phyloP scores from a whole-genome alignment of 2,888 invertebrate genomes.

The Rhingia campestris region DNA sequence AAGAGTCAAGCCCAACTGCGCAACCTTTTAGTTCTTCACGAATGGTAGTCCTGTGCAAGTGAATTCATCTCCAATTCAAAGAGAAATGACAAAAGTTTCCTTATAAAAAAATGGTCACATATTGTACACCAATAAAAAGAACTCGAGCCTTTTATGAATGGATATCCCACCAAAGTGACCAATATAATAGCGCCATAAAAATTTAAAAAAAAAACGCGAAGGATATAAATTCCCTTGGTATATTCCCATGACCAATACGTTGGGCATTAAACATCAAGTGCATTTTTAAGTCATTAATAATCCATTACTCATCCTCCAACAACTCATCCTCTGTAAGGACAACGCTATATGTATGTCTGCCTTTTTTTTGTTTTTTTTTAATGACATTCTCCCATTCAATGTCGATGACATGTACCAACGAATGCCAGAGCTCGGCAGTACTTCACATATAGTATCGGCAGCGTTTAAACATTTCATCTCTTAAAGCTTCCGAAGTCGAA shows the following conservation, averaged over 20 bases:
- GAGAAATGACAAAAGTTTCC: not conserved
- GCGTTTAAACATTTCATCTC: conserved; percentile 13
- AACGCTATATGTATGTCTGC: not conserved
- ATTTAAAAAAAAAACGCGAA: not conserved
- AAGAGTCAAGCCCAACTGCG: not conserved
- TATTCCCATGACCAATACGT: conserved; percentile 18
- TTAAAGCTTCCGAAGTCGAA: conserved; percentile 21
- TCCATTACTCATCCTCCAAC: conserved; percentile 61
- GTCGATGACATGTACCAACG: conserved; percentile 25
- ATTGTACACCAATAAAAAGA: not conserved
- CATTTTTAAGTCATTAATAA: conserved; percentile 61
- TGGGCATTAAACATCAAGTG: conserved; percentile 36
- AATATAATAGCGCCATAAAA: not conserved
- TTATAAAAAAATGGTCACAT: not conserved
- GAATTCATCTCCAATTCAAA: not conserved
- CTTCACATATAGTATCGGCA: conserved; percentile 9
- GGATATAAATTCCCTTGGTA: conserved; percentile 13
- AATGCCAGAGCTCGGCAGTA: not conserved
- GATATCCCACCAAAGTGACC: not conserved
- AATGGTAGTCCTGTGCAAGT: not conserved
- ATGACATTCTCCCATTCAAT: conserved; percentile 22
- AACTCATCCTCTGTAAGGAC: not conserved
- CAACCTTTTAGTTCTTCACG: conserved; percentile 5
- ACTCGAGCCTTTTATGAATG: not conserved
- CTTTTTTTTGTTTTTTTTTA: not conserved